Base-by-base conservation (phyloP, 2,113 vertebrate species). In the Lates calcarifer region DNA sequence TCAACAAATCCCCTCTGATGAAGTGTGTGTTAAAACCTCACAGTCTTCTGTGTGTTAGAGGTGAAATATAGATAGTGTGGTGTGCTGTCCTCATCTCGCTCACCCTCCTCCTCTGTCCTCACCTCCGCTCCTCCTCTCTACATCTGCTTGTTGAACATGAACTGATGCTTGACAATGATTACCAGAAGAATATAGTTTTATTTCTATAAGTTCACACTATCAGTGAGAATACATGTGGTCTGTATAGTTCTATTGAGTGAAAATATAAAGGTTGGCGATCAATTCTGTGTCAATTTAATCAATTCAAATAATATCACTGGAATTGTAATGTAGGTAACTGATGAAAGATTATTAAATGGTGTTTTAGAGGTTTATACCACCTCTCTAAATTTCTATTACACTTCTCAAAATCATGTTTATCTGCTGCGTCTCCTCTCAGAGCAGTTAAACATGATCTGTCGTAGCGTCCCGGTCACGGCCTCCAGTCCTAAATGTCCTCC, bases 121-220 rank as follows among this genome's bases (percentile, higher is more conserved):
- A 11, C 53, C 20, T 26, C 17, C 51, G 28, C 17, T 13, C 63
- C 24, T 66, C 63, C 20, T 49, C 22, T 39, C 14, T 43, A 56
- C 69, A 39, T 18, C 56, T 79, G 74, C 79, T 78, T 13, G 67
- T 77, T 65, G 43, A 78, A 83, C 71, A 87, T 67, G 74, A 84
- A 87, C 82, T 82, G 83, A 85, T 61, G 80, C 83, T 83, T 83
- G 85, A 89, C 81, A 84, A 61, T 88, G 82, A 87, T 71, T 24
- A 43, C 62, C 74, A 77, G 65, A 81, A 65, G 80, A 66, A 71
- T 74, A 86, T 81, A 73, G 80, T 86, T 84, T 81, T 84, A 86
- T 80, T 89, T 79, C 82, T 68, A 39, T 64, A 76, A 68, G 33
- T 89, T 89, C 81, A 71, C 80, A 39, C 53, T 70, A 39, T 84